These are phyloP conservation scores for Ectropis crepuscularia DNA, from an alignment of 2,888 invertebrate genomes.

Conservation along the genomic window DNA sequence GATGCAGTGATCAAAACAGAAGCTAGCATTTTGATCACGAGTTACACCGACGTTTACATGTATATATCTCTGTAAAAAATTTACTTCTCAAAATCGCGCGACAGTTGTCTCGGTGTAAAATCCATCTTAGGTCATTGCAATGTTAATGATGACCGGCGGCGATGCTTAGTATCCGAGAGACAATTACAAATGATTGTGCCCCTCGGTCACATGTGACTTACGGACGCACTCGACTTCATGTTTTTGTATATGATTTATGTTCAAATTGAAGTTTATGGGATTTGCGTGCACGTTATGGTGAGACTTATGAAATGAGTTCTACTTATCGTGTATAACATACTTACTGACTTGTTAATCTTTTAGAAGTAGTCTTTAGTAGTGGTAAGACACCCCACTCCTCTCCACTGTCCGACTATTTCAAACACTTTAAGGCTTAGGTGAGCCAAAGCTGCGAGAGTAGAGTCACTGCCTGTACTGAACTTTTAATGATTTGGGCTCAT, in stretches of 20 bases:
- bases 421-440: too few relatives aligned
- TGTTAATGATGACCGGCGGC: conserved; percentile 75
- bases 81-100: conserved; percentile 1
- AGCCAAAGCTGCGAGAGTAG: too few relatives aligned
- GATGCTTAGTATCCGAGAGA: conserved; percentile 59
- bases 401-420: too few relatives aligned
- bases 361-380: too few relatives aligned
- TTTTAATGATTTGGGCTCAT: too few relatives aligned
- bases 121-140: conserved; percentile 57
- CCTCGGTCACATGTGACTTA: conserved; percentile 60
- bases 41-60: too few relatives aligned
- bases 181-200: conserved; percentile 76
- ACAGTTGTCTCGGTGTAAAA: conserved; percentile 44
- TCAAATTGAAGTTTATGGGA: conserved; percentile 51
- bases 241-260: conserved; percentile 59
- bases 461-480: too few relatives aligned
- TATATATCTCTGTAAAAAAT: too few relatives aligned
- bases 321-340: background rate
- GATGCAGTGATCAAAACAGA: too few relatives aligned
- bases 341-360: too few relatives aligned
- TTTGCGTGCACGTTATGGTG: conserved; percentile 54
- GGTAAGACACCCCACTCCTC: too few relatives aligned
- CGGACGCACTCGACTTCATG: conserved; percentile 13
- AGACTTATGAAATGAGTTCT: conserved; percentile 29
- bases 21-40: too few relatives aligned